Evolutionary conservation across 1,140 invertebrate genomes (phyloP).

Genomic region (Drosophila fuyamai): DNA sequence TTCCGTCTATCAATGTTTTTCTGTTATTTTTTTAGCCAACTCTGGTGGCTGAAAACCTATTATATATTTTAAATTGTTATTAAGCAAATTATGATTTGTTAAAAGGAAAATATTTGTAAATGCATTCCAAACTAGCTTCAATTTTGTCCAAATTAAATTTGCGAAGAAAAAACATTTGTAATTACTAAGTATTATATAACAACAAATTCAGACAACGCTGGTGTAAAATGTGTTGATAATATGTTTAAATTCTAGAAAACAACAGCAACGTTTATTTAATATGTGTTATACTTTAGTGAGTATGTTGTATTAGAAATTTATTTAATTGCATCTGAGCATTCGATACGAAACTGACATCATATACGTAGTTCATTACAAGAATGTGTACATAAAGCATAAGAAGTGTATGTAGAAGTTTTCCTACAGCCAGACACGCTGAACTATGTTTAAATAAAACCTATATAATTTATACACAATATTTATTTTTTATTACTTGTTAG

Average conservation of each 20-base stretch:
- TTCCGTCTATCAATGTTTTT: constrained; percentile 66
- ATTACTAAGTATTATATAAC: constrained; percentile 72
- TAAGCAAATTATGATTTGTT: constrained; percentile 50
- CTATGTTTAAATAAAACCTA: constrained; percentile 71
- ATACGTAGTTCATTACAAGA: constrained; percentile 63
- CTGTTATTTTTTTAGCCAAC: constrained; percentile 26
- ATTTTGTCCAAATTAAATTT: constrained; percentile 79
- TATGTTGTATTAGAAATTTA: constrained; percentile 64
- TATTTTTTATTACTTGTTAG: constrained; percentile 10
- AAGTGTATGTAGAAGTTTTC: constrained; percentile 20
- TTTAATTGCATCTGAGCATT: constrained; percentile 55
- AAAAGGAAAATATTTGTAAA: constrained; percentile 60
- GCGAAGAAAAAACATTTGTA: constrained; percentile 53
- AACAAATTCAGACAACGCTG: constrained; percentile 21
- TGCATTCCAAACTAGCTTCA: constrained; percentile 75
- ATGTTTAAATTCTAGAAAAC: constrained; percentile 39
- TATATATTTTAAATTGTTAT: constrained; percentile 55
- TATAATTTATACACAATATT: constrained; percentile 44
- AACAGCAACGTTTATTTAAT: constrained; percentile 49
- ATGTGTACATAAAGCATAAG: constrained; percentile 64
- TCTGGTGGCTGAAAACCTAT: constrained; percentile 28
- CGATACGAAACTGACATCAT: constrained; percentile 44
- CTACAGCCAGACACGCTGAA: constrained; percentile 27
- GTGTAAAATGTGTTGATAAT: constrained; percentile 35
- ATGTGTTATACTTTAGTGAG: constrained; percentile 50